Percentiles rank a stretch among this genome's conserved stretches.
Evolutionary conservation across 2,888 invertebrate genomes (phyloP).

Genomic region (Boloria euphrosyne): DNA sequence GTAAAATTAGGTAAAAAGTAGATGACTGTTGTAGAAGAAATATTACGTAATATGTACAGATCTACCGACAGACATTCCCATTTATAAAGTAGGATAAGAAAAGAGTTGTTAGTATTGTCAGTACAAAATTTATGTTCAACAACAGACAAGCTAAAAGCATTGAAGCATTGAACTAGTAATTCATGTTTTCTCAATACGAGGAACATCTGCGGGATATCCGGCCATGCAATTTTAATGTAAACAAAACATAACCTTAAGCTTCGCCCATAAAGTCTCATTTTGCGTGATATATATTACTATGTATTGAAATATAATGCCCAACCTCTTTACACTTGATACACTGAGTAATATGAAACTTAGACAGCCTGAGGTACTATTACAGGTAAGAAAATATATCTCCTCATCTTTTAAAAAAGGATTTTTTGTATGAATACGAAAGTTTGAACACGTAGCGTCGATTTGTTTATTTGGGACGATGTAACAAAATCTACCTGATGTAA

Average conservation of each 20-base stretch:
- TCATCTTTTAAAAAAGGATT: slow-evolving; percentile 4
- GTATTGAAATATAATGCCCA: slow-evolving; percentile 43
- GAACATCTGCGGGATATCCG: slow-evolving; percentile 58
- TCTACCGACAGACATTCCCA: background rate
- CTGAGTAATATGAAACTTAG: slow-evolving; percentile 43
- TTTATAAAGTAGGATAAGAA: slow-evolving; percentile 6
- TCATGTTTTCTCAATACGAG: slow-evolving; percentile 63
- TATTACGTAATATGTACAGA: background rate
- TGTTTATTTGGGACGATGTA: slow-evolving; percentile 18
- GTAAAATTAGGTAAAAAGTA: too few species aligned
- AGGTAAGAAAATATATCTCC: slow-evolving; percentile 22
- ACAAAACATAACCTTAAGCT: slow-evolving; percentile 26
- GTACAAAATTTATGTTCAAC: slow-evolving; percentile 28
- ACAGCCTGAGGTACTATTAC: slow-evolving; percentile 41
- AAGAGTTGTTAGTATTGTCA: slow-evolving; percentile 31
- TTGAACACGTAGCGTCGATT: background rate
- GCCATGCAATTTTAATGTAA: slow-evolving; percentile 30
- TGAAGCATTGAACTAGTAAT: slow-evolving; percentile 56
- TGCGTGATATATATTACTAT: background rate
- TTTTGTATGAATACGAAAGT: slow-evolving; percentile 13
- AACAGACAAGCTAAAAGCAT: slow-evolving; percentile 31
- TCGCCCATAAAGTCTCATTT: slow-evolving; percentile 20
- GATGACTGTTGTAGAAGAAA: background rate
- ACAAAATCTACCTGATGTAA: slow-evolving; percentile 2
- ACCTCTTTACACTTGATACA: slow-evolving; percentile 51